These are phyloP conservation scores for Menura novaehollandiae DNA, from an alignment of 2,113 vertebrate genomes.

Conservation along the genomic window DNA sequence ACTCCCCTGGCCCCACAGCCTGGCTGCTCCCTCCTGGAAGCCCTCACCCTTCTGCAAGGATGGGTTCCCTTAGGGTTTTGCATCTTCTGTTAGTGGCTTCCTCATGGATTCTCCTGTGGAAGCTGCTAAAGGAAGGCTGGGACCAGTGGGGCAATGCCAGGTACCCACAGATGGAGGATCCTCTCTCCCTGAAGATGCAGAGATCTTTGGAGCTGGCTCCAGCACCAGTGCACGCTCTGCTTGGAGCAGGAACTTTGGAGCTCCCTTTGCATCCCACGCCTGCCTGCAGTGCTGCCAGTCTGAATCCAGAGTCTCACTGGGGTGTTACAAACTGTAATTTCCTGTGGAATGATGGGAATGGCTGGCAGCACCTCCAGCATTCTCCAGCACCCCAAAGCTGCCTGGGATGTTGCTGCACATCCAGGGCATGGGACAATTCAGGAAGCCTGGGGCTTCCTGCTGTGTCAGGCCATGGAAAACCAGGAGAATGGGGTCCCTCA, in stretches of 20 bases:
- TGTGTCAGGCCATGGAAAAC: background rate
- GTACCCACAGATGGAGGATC: background rate
- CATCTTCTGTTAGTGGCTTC: background rate
- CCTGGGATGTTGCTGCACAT: background rate
- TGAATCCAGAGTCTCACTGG: background rate
- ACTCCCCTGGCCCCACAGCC: background rate
- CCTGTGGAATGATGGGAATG: background rate
- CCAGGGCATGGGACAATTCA: rapidly evolving
- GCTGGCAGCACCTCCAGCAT: background rate
- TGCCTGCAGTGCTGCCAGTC: background rate
- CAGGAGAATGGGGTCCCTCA: rapidly evolving
- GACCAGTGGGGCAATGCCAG: rapidly evolving
- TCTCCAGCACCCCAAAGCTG: background rate
- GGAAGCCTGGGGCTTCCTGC: background rate
- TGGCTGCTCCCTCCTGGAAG: background rate
- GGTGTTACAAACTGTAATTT: background rate
- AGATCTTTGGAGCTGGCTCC: background rate
- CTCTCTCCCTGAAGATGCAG: background rate
- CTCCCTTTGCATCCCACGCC: background rate
- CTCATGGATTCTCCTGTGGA: background rate
- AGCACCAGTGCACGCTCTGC: background rate
- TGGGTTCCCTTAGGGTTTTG: background rate
- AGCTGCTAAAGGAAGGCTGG: background rate
- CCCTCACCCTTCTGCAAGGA: background rate
- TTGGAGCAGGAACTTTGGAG: background rate